Percentiles rank a stretch among this genome's conserved stretches.
Evolutionary conservation across 2,888 invertebrate species (phyloP).

Genomic region (Dryadula phaetusa): DNA sequence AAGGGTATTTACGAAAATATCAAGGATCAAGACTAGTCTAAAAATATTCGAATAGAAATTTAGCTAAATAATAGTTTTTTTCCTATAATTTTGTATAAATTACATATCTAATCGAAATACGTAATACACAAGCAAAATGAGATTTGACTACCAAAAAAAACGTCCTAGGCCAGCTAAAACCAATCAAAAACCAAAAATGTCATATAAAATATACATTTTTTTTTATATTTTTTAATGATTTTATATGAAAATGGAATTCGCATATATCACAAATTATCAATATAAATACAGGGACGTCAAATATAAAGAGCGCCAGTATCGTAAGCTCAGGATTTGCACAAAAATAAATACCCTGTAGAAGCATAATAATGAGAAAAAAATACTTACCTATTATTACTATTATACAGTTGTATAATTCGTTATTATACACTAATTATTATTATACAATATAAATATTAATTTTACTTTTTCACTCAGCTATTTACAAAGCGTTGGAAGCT

Average conservation of each 20-base stretch:
- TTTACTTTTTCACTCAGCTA: too few relatives aligned
- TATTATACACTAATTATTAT: neutral
- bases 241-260: conserved; percentile 7
- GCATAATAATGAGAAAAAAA: neutral
- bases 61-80: neutral
- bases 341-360: conserved; percentile 14
- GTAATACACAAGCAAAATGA: neutral
- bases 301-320: conserved; percentile 18
- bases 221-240: neutral
- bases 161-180: conserved; percentile 21
- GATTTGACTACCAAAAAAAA: neutral
- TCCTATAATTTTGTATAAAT: neutral
- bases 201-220: neutral
- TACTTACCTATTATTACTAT: conserved; percentile 9
- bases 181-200: neutral
- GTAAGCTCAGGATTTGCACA: conserved; percentile 4
- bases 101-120: neutral
- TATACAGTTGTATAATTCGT: conserved; percentile 5
- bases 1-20: conserved; percentile 25
- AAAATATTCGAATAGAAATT: conserved; percentile 1
- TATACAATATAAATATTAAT: too few relatives aligned
- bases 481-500: conserved; percentile 16
- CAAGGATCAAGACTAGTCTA: neutral
- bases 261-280: neutral
- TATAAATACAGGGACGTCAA: neutral